These are phyloP conservation scores for Diploptera punctata DNA, from an alignment of 2,888 invertebrate genomes.

Conservation along the genomic window DNA sequence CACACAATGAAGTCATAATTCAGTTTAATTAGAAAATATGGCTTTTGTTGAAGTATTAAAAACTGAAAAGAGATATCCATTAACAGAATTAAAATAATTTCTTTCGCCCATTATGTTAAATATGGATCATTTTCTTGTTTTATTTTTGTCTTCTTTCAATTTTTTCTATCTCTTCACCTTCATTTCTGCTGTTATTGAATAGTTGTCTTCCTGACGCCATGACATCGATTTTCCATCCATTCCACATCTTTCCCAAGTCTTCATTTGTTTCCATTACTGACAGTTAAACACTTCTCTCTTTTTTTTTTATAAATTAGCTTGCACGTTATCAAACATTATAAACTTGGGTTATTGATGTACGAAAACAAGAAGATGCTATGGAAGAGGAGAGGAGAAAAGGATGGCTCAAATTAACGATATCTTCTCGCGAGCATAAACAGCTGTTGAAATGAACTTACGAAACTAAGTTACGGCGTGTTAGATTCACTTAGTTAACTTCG, in stretches of 20 bases:
- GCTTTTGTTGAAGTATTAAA: too few species aligned
- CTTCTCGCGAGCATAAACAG: slow-evolving; percentile 17
- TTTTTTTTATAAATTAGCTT: slow-evolving; percentile 14
- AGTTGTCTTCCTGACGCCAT: slow-evolving; percentile 18
- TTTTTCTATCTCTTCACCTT: too few species aligned
- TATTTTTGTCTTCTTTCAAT: too few species aligned
- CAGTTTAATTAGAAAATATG: too few species aligned
- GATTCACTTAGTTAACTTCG: neutral
- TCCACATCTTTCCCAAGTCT: slow-evolving; percentile 2
- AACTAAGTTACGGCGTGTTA: slow-evolving; percentile 6
- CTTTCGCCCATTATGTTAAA: too few species aligned
- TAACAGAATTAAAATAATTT: too few species aligned
- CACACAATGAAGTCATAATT: too few species aligned
- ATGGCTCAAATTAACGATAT: slow-evolving; percentile 17
- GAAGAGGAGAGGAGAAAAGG: neutral
- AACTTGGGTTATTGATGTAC: slow-evolving; percentile 16
- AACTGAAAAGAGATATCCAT: too few species aligned
- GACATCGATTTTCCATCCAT: slow-evolving; percentile 13
- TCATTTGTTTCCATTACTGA: slow-evolving; percentile 23
- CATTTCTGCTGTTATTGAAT: slow-evolving; percentile 14
- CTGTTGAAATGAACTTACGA: slow-evolving; percentile 16
- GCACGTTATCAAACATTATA: slow-evolving; percentile 10
- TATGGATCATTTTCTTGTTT: too few species aligned
- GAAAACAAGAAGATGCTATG: neutral
- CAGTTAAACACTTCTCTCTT: slow-evolving; percentile 20